Evolutionary conservation across 1,140 invertebrate genomes (phyloP), one percentile per base, ranked within the genome.

Genomic region (Drosophila sulfurigaster): DNA sequence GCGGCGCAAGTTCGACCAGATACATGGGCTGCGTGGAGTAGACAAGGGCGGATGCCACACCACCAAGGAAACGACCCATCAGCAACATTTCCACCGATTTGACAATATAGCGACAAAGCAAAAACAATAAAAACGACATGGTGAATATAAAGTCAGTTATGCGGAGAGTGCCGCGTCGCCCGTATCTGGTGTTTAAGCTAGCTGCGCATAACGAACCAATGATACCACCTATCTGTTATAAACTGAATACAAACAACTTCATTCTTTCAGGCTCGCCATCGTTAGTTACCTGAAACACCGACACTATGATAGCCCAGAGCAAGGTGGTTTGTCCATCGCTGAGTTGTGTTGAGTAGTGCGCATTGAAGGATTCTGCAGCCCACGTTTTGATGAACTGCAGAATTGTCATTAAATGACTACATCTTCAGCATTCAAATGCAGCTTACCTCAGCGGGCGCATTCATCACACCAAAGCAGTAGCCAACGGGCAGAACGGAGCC

Each of bases 381-480:
- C 96, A 97, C 2, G 80, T 67, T 92, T 94, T 93, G 49, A 97
- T 95, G n/a, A 96, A 92, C 96, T 97, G 85, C 10, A 10, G n/a
- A 13, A 35, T 30, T 32, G 41, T 10, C 7, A 7, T n/a, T 43
- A 35, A 6, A 2, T 25, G n/a, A 35, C 8, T 43, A 25, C 3
- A 3, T 38, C 1, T 38, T 7, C 35, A 11, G 10, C 3, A 1
- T 43, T 25, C 20, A 25, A 25, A 25, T 3, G 20, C 6, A 10
- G 8, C 54, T 57, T 93, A 98, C 97, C 78, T 94, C 86, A 81
- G 95, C 95, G 16, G 97, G 96, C 46, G 95, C 95, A 93, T 98
- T 98, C 15, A 98, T 93, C 38, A 98, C 97, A 30, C 97, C 97
- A 62, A 97, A 97, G 75, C 97, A 96, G 90, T 96, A 98, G 46